A percentile compares a stretch with the other conserved stretches of the same genome.
Evolutionary conservation across 2,888 invertebrate genomes (phyloP).

Genomic region (Hypena proboscidalis): DNA sequence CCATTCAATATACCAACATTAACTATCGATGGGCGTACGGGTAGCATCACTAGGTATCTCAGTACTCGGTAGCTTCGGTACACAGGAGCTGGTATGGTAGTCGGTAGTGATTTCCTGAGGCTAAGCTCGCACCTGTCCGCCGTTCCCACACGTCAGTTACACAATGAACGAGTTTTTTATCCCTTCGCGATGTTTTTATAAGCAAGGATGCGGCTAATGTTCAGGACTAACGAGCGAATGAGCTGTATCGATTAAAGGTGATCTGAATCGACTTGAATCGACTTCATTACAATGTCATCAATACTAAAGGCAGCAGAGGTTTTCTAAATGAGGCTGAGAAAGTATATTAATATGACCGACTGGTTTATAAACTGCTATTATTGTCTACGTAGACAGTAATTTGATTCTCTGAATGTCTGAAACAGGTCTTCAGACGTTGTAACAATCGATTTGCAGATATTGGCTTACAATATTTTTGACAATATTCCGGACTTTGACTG

Average conservation of each 20-base stretch:
- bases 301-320: too few species aligned
- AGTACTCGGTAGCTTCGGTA: slow-evolving; percentile 35
- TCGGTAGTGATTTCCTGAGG: slow-evolving; percentile 71
- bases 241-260: slow-evolving; percentile 17
- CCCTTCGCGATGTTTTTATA: slow-evolving; percentile 68
- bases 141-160: slow-evolving; percentile 74
- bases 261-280: slow-evolving; percentile 4
- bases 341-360: too few species aligned
- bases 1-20: too few species aligned
- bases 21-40: too few species aligned
- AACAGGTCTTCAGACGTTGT: too few species aligned
- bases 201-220: slow-evolving; percentile 62
- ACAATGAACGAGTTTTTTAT: slow-evolving; percentile 76
- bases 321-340: too few species aligned
- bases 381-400: too few species aligned
- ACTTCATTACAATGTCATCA: not conserved
- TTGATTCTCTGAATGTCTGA: too few species aligned
- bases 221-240: slow-evolving; percentile 28
- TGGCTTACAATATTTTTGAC: too few species aligned
- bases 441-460: too few species aligned
- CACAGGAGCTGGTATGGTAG: slow-evolving; percentile 57
- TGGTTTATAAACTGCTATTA: too few species aligned
- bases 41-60: not conserved
- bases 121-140: slow-evolving; percentile 66
- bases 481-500: too few species aligned